A percentile compares a stretch with the other conserved stretches of the same genome.
phyloP scores from a whole-genome alignment of 2,888 invertebrate genomes.

The Lampropteryx suffumata region DNA sequence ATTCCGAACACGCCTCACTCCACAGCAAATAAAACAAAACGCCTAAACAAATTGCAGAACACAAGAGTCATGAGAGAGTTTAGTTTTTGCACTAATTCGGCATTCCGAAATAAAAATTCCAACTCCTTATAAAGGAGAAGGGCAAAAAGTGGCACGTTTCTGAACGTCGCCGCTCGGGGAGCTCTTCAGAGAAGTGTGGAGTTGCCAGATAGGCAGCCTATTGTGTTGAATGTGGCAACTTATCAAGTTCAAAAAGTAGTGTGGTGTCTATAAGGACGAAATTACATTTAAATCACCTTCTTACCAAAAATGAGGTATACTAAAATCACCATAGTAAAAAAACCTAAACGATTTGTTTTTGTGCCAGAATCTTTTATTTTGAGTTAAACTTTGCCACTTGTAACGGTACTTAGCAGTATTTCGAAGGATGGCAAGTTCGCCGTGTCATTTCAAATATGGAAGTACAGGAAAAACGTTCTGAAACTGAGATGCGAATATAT shows the following conservation, averaged over 20 bases:
- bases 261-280: too few relatives aligned
- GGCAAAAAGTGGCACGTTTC: slow-evolving; percentile 47
- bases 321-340: too few relatives aligned
- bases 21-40: slow-evolving; percentile 76
- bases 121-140: slow-evolving; percentile 63
- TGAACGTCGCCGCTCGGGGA: slow-evolving; percentile 36
- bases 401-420: slow-evolving; percentile 16
- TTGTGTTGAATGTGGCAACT: background rate
- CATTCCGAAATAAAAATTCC: slow-evolving; percentile 83
- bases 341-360: too few relatives aligned
- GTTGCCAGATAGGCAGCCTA: slow-evolving; percentile 10
- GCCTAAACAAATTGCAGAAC: slow-evolving; percentile 77
- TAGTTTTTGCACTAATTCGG: slow-evolving; percentile 82
- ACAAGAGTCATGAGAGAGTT: slow-evolving; percentile 61
- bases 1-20: slow-evolving; percentile 61
- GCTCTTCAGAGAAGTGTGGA: slow-evolving; percentile 52
- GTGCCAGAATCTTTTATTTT: too few relatives aligned
- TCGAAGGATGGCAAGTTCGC: slow-evolving; percentile 15
- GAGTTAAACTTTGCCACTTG: background rate
- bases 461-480: slow-evolving; percentile 44
- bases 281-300: too few relatives aligned
- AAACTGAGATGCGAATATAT: slow-evolving; percentile 53
- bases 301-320: too few relatives aligned
- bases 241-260: background rate
- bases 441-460: slow-evolving; percentile 52